Base-by-base conservation (phyloP, 2,888 invertebrate species). In the Melieria crassipennis region DNA sequence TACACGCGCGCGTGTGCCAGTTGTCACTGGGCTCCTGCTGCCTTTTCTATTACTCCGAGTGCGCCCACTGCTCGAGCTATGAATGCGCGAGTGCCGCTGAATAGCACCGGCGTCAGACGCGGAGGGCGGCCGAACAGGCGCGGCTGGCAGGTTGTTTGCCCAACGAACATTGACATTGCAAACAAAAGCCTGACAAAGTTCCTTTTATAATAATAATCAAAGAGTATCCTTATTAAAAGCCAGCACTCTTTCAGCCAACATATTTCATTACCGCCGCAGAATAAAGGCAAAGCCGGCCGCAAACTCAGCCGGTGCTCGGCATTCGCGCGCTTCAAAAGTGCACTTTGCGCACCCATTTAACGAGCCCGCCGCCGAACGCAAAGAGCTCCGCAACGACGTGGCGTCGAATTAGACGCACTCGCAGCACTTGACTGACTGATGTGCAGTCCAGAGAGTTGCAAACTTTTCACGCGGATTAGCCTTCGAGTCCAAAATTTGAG, bases 191-290 rank as follows among this genome's bases (percentile, higher is more conserved):
- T 3, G 5, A 30, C 63, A 50, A 16, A 52, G 42, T 48, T n/a
- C 7, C 55, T 70, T 43, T 70, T 66, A 62, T 65, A 52, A 65
- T 70, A 60, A 65, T 70, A 65, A 65, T 70, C 65, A 65, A 65
- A 56, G 62, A 65, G 70, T 16, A 70, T 70, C 58, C 65, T 65
- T 70, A 70, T 64, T 65, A 65, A 70, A 63, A 68, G 58, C 56
- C 45, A 48, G 55, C n/a, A 3, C 46, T 46, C 61, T 57, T 65
- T 65, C 61, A 60, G 52, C 61, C 65, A 56, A 16, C 55, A 43
- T 65, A 65, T 65, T 68, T 70, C 70, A 65, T 65, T 70, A 61
- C 52, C 70, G 60, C 30, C 52, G 13, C 64, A 55, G 6, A 60
- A 64, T 47, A 63, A 42, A 13, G 4, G 16, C 42, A 52, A 50